A percentile compares a stretch with the other conserved stretches of the same genome.
Conservation (phyloP, 1,140 invertebrate genomes). For the Agraylea sexmaculata region DNA sequence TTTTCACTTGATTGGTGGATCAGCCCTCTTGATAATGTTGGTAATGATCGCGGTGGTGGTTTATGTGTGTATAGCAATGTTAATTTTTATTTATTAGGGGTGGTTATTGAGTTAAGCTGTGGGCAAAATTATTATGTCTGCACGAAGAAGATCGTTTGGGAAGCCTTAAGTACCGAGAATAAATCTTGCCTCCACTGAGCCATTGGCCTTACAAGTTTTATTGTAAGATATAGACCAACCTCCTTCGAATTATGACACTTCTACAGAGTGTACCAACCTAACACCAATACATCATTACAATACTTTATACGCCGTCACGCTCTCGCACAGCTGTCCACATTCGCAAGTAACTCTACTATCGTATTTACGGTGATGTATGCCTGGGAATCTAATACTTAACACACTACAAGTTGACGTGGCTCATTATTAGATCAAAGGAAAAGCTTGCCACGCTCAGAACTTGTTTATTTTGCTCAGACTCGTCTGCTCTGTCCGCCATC, state of each 20-base stretch:
- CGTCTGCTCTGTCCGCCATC: no score
- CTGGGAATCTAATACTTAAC: neutral
- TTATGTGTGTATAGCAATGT: no score
- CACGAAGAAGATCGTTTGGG: conserved; percentile 33
- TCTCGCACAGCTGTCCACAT: neutral
- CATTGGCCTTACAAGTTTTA: conserved; percentile 39
- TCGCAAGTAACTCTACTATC: conserved; percentile 1
- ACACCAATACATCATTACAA: conserved; percentile 3
- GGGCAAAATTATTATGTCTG: conserved; percentile 22
- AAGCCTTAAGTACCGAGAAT: conserved; percentile 37
- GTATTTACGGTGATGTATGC: neutral
- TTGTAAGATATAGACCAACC: conserved; percentile 31
- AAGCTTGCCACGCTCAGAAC: no score
- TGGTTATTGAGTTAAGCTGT: conserved; percentile 20
- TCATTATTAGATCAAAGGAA: no score
- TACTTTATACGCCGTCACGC: neutral
- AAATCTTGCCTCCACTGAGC: conserved; percentile 34
- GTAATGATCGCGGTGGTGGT: no score
- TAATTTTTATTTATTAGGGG: conserved; percentile 16
- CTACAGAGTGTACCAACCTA: conserved; percentile 10
- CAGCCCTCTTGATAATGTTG: conserved; percentile 9
- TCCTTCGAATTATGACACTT: no score
- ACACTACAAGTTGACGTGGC: neutral
- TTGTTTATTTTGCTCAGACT: no score
- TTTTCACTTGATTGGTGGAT: neutral